Percentiles rank a stretch among this genome's conserved stretches.
Conservation (phyloP, 2,113 vertebrate genomes). For the Pyxicephalus adspersus region DNA sequence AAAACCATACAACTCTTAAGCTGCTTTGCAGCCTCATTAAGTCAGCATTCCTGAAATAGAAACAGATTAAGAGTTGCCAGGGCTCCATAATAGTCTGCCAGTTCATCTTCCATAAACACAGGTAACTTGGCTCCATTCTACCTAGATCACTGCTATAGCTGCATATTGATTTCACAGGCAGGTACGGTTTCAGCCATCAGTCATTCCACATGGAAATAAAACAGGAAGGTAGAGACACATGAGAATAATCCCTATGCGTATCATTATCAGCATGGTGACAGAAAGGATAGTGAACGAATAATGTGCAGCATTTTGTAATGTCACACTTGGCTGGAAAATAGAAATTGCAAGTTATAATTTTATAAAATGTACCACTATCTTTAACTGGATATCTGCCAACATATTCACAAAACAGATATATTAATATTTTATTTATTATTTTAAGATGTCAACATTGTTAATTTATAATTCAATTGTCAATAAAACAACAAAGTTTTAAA, state of each 20-base stretch:
- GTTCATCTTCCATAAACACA: constrained; percentile 43
- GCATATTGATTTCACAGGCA: background rate
- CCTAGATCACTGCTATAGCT: background rate
- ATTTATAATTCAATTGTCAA: no score
- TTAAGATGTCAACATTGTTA: no score
- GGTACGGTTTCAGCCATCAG: background rate
- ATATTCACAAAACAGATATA: no score
- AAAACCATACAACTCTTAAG: constrained; percentile 62
- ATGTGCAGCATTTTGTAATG: background rate
- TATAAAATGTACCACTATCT: no score
- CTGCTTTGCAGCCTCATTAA: constrained; percentile 66
- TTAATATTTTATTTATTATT: no score
- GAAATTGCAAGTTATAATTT: no score
- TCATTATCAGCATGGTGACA: constrained; percentile 2
- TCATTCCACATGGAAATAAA: constrained; percentile 11
- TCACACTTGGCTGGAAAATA: background rate
- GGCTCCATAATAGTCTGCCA: constrained; percentile 29
- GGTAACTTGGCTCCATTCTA: background rate
- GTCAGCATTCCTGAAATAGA: constrained; percentile 59
- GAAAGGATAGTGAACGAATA: background rate
- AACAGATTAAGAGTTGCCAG: constrained; percentile 48
- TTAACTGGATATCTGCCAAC: no score
- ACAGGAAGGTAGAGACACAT: background rate
- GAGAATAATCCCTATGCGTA: background rate
- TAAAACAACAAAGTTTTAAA: no score